Evolutionary conservation across 2,888 invertebrate species (phyloP).

Genomic region (Poecilus cupreus): DNA sequence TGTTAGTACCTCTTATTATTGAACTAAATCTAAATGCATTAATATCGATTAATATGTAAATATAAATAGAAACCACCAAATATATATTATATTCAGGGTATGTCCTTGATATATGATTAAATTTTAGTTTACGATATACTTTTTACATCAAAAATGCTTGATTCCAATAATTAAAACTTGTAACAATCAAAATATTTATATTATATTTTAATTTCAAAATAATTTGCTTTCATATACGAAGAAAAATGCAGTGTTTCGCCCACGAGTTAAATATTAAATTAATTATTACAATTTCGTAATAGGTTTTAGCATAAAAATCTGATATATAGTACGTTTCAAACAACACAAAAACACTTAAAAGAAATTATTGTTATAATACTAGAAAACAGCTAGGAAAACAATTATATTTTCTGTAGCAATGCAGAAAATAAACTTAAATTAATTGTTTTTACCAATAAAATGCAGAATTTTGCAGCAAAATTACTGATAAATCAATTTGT

Average conservation of each 20-base stretch:
- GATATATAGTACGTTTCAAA: not conserved
- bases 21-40: too few species aligned
- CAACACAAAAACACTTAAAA: not conserved
- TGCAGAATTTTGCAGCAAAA: not conserved
- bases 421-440: not conserved
- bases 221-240: not conserved
- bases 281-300: constrained; percentile 40
- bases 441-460: not conserved
- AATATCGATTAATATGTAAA: too few species aligned
- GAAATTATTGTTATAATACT: not conserved
- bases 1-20: too few species aligned
- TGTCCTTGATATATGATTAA: too few species aligned
- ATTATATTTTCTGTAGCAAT: not conserved
- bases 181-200: not conserved
- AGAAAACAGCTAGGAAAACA: not conserved
- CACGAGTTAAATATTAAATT: not conserved
- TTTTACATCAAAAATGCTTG: too few species aligned
- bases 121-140: too few species aligned
- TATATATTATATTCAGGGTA: too few species aligned
- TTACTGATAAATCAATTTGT: not conserved
- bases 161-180: too few species aligned
- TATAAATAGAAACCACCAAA: too few species aligned
- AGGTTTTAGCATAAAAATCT: constrained; percentile 1
- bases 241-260: not conserved
- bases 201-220: not conserved